Percentiles rank a stretch among this genome's conserved stretches.
Evolutionary conservation across 2,113 vertebrate species (phyloP).

Genomic region (Oceanodroma tethys): DNA sequence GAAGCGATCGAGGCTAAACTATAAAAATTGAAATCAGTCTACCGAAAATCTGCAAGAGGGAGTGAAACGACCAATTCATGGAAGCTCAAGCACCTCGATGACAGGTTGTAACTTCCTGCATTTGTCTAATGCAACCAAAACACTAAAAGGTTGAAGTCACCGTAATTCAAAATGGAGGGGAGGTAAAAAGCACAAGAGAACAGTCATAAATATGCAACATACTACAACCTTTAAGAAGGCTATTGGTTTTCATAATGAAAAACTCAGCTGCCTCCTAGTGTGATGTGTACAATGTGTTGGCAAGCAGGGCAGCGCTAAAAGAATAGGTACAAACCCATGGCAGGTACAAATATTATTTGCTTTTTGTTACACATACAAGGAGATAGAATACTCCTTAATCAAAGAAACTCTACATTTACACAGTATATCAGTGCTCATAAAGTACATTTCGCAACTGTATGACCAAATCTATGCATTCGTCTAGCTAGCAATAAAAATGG

Average conservation of each 20-base stretch:
- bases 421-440: neutral
- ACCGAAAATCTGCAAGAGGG: neutral
- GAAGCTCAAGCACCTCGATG: neutral
- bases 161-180: neutral
- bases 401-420: neutral
- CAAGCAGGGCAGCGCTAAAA: neutral
- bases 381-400: neutral
- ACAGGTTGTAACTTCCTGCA: neutral
- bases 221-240: neutral
- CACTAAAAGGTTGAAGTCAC: neutral
- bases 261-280: neutral
- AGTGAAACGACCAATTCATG: neutral
- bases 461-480: neutral
- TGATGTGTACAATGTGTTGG: neutral
- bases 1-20: neutral
- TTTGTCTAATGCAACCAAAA: neutral
- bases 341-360: neutral
- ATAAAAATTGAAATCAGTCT: neutral
- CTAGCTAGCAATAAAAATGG: neutral
- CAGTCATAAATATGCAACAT: neutral
- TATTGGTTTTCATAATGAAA: neutral
- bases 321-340: neutral
- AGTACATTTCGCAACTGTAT: accelerated
- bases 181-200: neutral
- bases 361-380: neutral